A percentile compares a stretch with the other conserved stretches of the same genome.
Conservation (phyloP, 1,140 invertebrate species). For the Adelges cooleyi region DNA sequence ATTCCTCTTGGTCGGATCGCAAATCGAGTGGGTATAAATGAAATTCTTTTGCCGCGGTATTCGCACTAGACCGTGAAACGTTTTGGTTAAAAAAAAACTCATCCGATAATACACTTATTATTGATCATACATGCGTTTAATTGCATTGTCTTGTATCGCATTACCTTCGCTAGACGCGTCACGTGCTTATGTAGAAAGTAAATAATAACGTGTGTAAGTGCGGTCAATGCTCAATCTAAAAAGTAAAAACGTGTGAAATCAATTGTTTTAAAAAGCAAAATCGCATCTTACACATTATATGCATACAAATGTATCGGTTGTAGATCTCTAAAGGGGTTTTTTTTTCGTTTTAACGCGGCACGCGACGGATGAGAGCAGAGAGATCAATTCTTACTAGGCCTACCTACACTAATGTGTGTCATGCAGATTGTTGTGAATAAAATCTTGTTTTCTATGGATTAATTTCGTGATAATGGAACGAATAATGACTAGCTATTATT, state of each 20-base stretch:
- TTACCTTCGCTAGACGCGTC: neutral
- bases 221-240: neutral
- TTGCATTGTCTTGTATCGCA: constrained; percentile 4
- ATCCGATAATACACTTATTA: neutral
- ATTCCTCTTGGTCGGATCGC: too few species aligned
- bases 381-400: too few species aligned
- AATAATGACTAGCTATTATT: constrained; percentile 2
- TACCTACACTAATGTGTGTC: too few species aligned
- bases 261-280: constrained; percentile 19
- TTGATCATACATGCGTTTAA: neutral
- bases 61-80: neutral
- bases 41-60: constrained; percentile 12
- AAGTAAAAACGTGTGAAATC: constrained; percentile 27
- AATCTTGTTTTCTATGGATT: neutral
- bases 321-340: too few species aligned
- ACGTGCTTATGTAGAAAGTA: constrained; percentile 6
- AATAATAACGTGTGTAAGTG: neutral
- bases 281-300: neutral
- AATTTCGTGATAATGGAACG: constrained; percentile 1
- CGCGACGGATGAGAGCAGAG: too few species aligned
- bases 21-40: too few species aligned
- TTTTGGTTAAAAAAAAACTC: neutral
- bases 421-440: neutral
- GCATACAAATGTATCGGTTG: too few species aligned
- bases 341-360: too few species aligned